Conservation (phyloP, 2,797 vertebrate species). For the Pseudomugil gertrudae region DNA sequence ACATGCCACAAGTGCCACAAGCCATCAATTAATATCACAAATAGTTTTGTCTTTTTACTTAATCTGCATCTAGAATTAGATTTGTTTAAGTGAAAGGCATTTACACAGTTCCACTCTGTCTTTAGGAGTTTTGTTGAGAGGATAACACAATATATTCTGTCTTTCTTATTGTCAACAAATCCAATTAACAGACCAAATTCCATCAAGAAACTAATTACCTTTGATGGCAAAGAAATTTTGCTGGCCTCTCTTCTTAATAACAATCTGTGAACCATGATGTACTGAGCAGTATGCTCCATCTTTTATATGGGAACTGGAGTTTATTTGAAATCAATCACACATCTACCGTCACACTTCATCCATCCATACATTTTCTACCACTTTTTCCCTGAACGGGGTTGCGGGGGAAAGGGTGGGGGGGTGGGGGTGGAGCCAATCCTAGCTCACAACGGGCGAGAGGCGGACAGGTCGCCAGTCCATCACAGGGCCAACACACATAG, state of each 20-base stretch:
- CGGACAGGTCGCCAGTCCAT: too few species aligned
- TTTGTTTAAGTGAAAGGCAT: background rate
- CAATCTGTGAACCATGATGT: background rate
- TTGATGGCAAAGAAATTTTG: background rate
- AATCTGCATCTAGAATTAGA: background rate
- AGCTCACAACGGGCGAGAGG: too few species aligned
- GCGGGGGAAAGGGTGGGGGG: too few species aligned
- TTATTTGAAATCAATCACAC: background rate
- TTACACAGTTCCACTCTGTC: background rate
- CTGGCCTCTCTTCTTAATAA: background rate
- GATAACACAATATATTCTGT: background rate
- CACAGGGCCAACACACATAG: too few species aligned
- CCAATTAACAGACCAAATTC: slow-evolving; percentile 17
- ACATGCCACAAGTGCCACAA: slow-evolving; percentile 17
- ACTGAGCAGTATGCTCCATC: background rate
- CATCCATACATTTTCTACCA: too few species aligned
- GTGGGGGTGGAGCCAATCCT: too few species aligned
- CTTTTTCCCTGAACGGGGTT: too few species aligned
- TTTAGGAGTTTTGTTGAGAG: background rate
- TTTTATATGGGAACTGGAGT: background rate
- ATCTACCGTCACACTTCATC: background rate
- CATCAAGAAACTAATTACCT: slow-evolving; percentile 7
- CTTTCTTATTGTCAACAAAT: slow-evolving; percentile 28
- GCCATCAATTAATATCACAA: background rate
- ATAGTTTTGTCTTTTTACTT: background rate